phyloP scores from a whole-genome alignment of 2,113 vertebrate genomes.

The Sinocyclocheilus grahami region DNA sequence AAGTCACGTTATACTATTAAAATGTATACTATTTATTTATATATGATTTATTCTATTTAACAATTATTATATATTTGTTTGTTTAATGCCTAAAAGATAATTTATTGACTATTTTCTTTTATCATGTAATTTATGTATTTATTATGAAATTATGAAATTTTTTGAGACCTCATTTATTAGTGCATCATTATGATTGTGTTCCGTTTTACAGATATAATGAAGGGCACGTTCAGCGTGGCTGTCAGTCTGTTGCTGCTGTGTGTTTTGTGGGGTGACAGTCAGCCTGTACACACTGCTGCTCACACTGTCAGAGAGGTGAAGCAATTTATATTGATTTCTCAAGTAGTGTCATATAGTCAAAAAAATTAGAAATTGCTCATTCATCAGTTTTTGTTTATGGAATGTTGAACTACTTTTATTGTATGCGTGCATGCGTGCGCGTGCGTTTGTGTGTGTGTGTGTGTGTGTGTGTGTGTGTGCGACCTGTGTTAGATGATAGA shows the following conservation, averaged over 20 bases:
- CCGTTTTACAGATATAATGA: conserved; percentile 11
- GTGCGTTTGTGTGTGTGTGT: neutral
- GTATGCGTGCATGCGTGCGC: too few relatives aligned
- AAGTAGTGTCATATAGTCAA: neutral
- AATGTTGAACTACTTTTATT: neutral
- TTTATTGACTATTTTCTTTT: neutral
- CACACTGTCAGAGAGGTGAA: conserved; percentile 13
- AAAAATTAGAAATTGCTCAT: neutral
- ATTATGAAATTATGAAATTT: neutral
- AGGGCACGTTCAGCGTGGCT: neutral
- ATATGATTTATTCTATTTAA: too few relatives aligned
- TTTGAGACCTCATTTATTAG: neutral
- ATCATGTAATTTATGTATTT: neutral
- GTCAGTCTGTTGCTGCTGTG: conserved; percentile 36
- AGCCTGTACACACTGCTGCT: conserved; percentile 15
- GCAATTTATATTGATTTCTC: neutral
- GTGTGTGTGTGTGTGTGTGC: neutral
- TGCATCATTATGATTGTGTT: neutral
- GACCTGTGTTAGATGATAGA: conserved; percentile 11
- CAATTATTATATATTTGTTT: neutral
- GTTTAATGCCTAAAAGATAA: neutral
- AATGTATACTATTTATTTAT: neutral
- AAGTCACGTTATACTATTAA: neutral
- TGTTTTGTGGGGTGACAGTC: conserved; percentile 18
- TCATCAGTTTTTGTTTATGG: neutral